Conservation (phyloP, 2,797 vertebrate species). For the Lacerta agilis region DNA sequence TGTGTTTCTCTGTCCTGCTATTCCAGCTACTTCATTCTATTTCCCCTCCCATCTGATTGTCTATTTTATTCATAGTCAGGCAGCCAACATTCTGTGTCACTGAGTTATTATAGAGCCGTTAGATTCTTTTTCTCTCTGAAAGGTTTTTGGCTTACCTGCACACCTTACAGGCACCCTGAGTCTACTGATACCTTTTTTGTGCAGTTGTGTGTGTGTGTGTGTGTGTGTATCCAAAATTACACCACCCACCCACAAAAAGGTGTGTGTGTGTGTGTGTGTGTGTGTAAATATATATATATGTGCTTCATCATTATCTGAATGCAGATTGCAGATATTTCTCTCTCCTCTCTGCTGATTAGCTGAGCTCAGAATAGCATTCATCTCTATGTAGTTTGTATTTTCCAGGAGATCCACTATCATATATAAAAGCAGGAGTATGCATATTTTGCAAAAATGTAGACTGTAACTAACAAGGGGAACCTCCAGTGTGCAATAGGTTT, state of each 20-base stretch:
- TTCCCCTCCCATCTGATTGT: neutral
- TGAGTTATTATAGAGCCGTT: neutral
- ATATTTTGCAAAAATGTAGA: constrained; percentile 65
- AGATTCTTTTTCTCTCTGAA: no score
- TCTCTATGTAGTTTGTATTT: constrained; percentile 33
- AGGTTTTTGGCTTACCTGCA: no score
- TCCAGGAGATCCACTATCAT: neutral
- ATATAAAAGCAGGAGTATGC: constrained; percentile 44
- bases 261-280: no score
- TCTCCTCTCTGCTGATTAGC: constrained; percentile 37
- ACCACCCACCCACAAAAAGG: no score
- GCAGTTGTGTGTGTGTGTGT: no score
- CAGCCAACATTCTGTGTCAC: neutral
- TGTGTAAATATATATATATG: no score
- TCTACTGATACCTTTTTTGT: no score
- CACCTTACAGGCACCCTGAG: no score
- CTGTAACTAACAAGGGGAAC: constrained; percentile 81
- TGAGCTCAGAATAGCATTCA: constrained; percentile 44
- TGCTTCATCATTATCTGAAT: constrained; percentile 42
- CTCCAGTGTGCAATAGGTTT: constrained; percentile 80
- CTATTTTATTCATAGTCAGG: neutral
- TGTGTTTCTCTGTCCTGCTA: neutral
- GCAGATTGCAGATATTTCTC: constrained; percentile 65
- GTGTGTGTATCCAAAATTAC: no score
- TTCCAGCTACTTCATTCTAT: neutral